Base-by-base conservation (phyloP, 2,888 invertebrate species). In the Lampropteryx suffumata region DNA sequence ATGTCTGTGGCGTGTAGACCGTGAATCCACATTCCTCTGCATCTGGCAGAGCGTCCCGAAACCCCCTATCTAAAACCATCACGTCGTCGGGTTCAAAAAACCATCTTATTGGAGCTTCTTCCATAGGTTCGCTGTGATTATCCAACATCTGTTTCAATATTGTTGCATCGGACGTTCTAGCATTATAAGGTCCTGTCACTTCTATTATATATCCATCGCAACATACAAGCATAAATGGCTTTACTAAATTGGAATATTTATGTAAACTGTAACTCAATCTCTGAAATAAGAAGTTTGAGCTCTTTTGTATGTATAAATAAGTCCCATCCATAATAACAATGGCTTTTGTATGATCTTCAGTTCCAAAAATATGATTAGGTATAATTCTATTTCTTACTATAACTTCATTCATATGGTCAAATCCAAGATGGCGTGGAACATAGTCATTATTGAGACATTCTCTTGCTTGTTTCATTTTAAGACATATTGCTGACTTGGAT, bases 31-130 rank as follows among this genome's bases (percentile, higher is more conserved):
- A 17, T 17, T 34, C 17, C 14, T 9, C 34, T 14, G 21, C 34
- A 21, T 34, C 14, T 17, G 34, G 14, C n/a, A 17, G 14, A 17
- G 21, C 34, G 14, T 34, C 34, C 17, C 34, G 9, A 34, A 34
- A 34, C 14, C 34, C 34, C 14, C 34, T 34, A 10, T 34, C 34
- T 17, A 34, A 17, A 17, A 34, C 34, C 4, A 39, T 34, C 34
- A 41, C 48, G 29, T 48, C 48, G 41, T 48, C 34, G 33, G 41
- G 33, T 33, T 45, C 36, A 41, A 41, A 37, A 50, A 39, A 50
- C 28, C 50, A 44, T 39, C 45, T 32, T 39, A 44, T 45, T 37
- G 44, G 50, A 45, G 44, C 37, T 39, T 39, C 39, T 44, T 50
- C 39, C 47, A 43, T 36, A 43, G 28, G 28, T 28, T 29, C 47